A percentile compares a stretch with the other conserved stretches of the same genome.
Evolutionary conservation across 2,797 vertebrate species (phyloP).

Genomic region (Denticeps clupeoides): DNA sequence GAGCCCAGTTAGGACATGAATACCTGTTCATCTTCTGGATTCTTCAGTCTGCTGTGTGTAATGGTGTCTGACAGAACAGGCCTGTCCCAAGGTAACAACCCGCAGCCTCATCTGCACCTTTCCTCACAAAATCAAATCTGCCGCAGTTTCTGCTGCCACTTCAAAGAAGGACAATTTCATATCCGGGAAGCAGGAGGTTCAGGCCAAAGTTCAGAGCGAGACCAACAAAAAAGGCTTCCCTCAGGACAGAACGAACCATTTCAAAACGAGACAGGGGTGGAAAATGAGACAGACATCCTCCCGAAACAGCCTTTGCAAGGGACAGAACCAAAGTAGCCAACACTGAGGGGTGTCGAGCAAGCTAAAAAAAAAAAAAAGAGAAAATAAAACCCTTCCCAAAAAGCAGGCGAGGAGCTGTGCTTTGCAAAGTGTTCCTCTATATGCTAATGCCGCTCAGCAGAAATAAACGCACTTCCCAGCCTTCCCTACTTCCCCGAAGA

Average conservation of each 20-base stretch:
- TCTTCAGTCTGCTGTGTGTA: no score
- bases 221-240: conserved; percentile 35
- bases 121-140: conserved; percentile 24
- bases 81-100: no score
- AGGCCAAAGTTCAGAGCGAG: conserved; percentile 59
- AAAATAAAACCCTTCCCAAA: no score
- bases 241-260: conserved; percentile 46
- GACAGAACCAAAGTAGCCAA: conserved; percentile 24
- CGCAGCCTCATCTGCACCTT: conserved; percentile 25
- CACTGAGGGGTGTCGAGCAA: no score
- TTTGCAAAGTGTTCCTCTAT: no score
- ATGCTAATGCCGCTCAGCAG: conserved; percentile 2
- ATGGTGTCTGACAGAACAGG: no score
- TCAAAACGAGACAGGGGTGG: conserved; percentile 52
- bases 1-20: no score
- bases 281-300: conserved; percentile 41
- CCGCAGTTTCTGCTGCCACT: conserved; percentile 29
- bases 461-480: conserved; percentile 2
- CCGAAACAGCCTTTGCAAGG: conserved; percentile 25
- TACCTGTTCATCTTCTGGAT: no score
- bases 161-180: conserved; percentile 42
- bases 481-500: conserved; percentile 7
- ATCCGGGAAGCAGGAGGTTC: conserved; percentile 48
- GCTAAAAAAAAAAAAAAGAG: no score
- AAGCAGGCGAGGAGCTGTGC: no score